Base-by-base conservation (phyloP, 2,888 invertebrate species). In the Bombyx huttoni region DNA sequence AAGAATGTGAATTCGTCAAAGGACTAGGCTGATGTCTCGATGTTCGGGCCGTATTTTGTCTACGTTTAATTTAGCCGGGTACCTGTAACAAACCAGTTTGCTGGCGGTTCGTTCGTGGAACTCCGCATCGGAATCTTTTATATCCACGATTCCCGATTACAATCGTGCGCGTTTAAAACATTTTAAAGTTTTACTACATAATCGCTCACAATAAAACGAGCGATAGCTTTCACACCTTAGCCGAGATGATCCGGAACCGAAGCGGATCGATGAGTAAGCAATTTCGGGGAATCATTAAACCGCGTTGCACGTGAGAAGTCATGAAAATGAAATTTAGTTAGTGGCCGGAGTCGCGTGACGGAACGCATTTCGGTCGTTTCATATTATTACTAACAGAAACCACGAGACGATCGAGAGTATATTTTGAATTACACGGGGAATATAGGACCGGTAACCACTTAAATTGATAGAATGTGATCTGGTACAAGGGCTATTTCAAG, bases 41-140 rank as follows among this genome's bases (percentile, higher is more conserved):
- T 80, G 77, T 75, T 73, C 67, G 70, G 71, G 68, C 62, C 64
- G 62, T 67, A 72, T 74, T 79, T 81, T 75, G 78, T 81, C 83
- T 83, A 82, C 79, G 75, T 78, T 82, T 81, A 81, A 85, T 78
- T 82, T 79, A 73, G 73, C 74, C 74, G 78, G 63, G 72, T 86
- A 84, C 87, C 86, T 87, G 86, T 69, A 74, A 66, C 67, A 75
- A 75, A 87, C 87, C 81, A 73, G 87, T 87, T 87, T 76, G 55
- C 67, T 70, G 64, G 55, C 60, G 62, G 68, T 60, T 70, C 62
- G 65, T 81, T 79, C 78, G 73, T 74, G 79, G 80, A 79, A 81
- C 68, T 61, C 67, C 68, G 40, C 35, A 49, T 62, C 67, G 64
- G 67, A 67, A 69, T 63, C 69, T 70, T 75, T 81, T 76, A 75